Evolutionary conservation across 2,888 invertebrate genomes (phyloP), one percentile per base, ranked within the genome.

Genomic region (Lapara coniferarum): DNA sequence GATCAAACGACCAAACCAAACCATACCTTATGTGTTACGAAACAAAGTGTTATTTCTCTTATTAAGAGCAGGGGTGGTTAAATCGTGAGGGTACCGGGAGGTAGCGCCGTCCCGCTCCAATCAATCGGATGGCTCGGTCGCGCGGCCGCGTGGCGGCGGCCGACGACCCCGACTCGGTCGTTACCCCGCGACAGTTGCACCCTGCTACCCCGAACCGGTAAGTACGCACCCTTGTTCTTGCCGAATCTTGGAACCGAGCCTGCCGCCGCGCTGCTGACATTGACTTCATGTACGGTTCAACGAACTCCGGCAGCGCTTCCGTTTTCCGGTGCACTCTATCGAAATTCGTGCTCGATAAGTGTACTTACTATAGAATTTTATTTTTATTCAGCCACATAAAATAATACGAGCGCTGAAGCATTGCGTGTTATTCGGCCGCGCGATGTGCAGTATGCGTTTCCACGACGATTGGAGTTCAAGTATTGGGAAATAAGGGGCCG

Each of bases 161-260:
- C 92, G 88, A 83, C 90, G 92, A 92, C 92, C 93, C 88, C 92
- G 83, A 82, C 81, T 76, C 88, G 92, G 92, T 92, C 92, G 90
- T 93, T 92, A 89, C 91, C 90, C 92, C 79, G 90, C 87, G 87
- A 83, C 88, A 84, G 87, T 86, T 91, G 92, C 93, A 92, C 92
- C 92, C 92, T 92, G 91, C 92, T 90, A 91, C 92, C 92, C 92
- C 84, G 88, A 83, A 77, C 86, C 79, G 75, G 77, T 74, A 79
- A 81, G 82, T 81, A 85, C 90, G 88, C 90, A 90, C 92, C 91
- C 93, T 86, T 86, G 85, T 87, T 89, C 88, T 88, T 86, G 86
- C 88, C 89, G 89, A 90, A 93, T 91, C 90, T 91, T 90, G 87
- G 89, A 87, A 85, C 88, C 83, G 81, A 79, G 85, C 82, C 63